Evolutionary conservation across 1,140 invertebrate genomes (phyloP).

Genomic region (Amyelois transitella): DNA sequence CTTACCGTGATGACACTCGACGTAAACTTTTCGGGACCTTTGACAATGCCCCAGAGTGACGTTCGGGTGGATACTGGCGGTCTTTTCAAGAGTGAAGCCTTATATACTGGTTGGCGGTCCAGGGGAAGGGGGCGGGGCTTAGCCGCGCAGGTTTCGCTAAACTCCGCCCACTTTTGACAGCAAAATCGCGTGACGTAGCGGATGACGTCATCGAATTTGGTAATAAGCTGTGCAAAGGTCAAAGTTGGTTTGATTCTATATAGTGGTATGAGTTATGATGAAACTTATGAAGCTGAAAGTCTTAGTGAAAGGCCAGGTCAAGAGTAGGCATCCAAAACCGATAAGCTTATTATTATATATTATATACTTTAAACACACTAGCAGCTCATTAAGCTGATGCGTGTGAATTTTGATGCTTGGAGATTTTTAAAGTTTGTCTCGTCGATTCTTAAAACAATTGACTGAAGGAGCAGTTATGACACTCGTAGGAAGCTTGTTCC

Average conservation of each 20-base stretch:
- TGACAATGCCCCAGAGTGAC: slow-evolving; percentile 18
- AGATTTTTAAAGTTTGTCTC: too few relatives aligned
- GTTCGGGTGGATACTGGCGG: slow-evolving; percentile 24
- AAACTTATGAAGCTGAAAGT: too few relatives aligned
- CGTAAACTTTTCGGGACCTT: slow-evolving; percentile 35
- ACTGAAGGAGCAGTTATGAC: too few relatives aligned
- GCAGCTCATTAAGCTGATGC: too few relatives aligned
- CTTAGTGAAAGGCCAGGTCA: too few relatives aligned
- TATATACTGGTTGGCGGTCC: slow-evolving; percentile 31
- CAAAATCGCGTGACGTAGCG: slow-evolving; percentile 31
- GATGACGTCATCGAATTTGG: slow-evolving; percentile 30
- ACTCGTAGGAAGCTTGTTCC: too few relatives aligned
- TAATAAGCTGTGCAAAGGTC: slow-evolving; percentile 17
- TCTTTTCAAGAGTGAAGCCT: slow-evolving; percentile 19
- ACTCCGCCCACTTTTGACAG: slow-evolving; percentile 36
- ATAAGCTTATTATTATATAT: too few relatives aligned
- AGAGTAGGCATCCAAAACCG: too few relatives aligned
- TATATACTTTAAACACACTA: too few relatives aligned
- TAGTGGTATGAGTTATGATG: neutral
- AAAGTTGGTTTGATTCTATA: neutral
- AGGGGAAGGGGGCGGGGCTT: slow-evolving; percentile 34
- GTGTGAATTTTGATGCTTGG: too few relatives aligned
- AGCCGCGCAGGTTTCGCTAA: slow-evolving; percentile 25
- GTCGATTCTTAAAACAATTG: too few relatives aligned
- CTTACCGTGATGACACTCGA: slow-evolving; percentile 33